Base-by-base conservation (phyloP, 2,888 invertebrate species). In the Phengaris arion region DNA sequence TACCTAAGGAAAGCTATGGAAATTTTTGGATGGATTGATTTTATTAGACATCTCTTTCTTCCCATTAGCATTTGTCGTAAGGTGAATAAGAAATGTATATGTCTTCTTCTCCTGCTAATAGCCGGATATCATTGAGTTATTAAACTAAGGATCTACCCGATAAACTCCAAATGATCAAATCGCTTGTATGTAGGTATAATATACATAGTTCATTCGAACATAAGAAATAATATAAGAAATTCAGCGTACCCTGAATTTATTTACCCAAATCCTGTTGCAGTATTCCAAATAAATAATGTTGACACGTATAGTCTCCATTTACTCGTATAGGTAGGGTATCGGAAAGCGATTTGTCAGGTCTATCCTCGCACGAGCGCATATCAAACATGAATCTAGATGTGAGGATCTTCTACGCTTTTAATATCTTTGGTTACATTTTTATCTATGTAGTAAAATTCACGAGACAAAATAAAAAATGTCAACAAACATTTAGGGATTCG, bases 351-450 rank as follows among this genome's bases (percentile, higher is more conserved):
- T 69, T 69, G 48, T 69, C 48, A 69, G 64, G 7, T 69, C n/a
- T 4, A n/a, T n/a, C n/a, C 68, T n/a, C 74, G 54, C 64, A 52
- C 68, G 68, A 55, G 55, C 45, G 74, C 74, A 69, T 68, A 75
- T 75, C 68, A 75, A 75, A 75, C 68, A 55, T 68, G 64, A 55
- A 52, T 75, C 54, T 59, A 57, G 7, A 35, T 64, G 12, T 35
- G 45, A 4, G 68, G 15, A 46, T 69, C 48, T 57, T 57, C 0
- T 2, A 9, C 2, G 59, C 10, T 59, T 22, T 22, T 15, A 7
- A 57, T 54, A 54, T n/a, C 9, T 59, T 59, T 59, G 57, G 7
- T 8, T 7, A 59, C 9, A 22, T 22, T 57, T 3, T 15, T 22
- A 6, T 57, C 22, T 22, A n/a, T 8, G 2, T 35, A 35, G 35